These are phyloP conservation scores for Tinea semifulvella DNA, from an alignment of 2,888 invertebrate genomes.

Conservation along the genomic window DNA sequence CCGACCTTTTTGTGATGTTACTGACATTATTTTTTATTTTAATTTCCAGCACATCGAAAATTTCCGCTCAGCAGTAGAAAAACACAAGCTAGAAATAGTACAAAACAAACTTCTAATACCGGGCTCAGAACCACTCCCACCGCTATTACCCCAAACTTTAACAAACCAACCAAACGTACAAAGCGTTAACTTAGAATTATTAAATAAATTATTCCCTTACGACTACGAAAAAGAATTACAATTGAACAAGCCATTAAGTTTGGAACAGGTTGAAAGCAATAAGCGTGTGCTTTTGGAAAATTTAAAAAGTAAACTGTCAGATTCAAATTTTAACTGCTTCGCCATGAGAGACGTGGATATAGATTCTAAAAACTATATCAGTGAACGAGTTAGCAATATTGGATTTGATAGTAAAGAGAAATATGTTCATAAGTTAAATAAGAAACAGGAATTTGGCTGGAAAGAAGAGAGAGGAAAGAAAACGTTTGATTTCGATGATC, in stretches of 20 bases:
- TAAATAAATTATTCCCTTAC: conserved; percentile 41
- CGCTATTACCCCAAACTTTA: conserved; percentile 23
- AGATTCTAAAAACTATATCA: conserved; percentile 38
- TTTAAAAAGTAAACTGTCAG: conserved; percentile 25
- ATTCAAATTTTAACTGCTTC: conserved; percentile 44
- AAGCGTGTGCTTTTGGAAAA: conserved; percentile 28
- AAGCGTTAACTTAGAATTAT: conserved; percentile 14
- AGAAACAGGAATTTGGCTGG: conserved; percentile 33
- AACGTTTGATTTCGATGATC: conserved; percentile 84
- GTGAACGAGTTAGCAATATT: conserved; percentile 42
- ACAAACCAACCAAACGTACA: conserved; percentile 32
- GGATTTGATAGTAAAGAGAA: conserved; percentile 43
- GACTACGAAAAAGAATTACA: conserved; percentile 21
- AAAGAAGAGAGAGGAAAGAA: conserved; percentile 31
- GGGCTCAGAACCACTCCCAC: conserved; percentile 20
- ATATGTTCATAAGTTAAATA: conserved; percentile 33
- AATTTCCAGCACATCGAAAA: conserved; percentile 43
- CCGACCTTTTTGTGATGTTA: too few species aligned
- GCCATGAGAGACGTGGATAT: conserved; percentile 57
- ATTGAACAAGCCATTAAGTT: conserved; percentile 32
- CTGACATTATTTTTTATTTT: conserved; percentile 11
- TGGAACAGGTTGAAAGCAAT: conserved; percentile 47
- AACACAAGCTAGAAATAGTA: conserved; percentile 38
- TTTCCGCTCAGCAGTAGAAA: conserved; percentile 36
- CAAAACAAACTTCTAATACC: conserved; percentile 34